Evolutionary conservation across 2,797 vertebrate species (phyloP).

Genomic region (Miichthys miiuy): DNA sequence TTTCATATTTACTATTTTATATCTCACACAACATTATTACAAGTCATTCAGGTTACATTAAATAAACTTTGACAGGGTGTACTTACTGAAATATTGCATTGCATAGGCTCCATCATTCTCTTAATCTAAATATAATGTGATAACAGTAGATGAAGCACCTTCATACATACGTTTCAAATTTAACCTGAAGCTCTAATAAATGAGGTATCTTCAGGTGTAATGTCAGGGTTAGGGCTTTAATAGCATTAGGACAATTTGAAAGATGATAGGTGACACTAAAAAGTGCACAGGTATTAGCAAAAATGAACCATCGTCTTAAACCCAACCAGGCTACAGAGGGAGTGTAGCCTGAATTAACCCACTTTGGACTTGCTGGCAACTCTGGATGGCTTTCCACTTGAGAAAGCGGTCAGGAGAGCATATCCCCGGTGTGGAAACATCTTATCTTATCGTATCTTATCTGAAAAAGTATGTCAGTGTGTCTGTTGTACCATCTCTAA

Average conservation of each 20-base stretch:
- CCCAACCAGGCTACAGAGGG: too few species aligned
- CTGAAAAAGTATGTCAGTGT: too few species aligned
- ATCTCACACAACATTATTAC: background rate
- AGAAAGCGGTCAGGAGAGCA: too few species aligned
- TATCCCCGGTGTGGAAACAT: too few species aligned
- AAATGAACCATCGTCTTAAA: background rate
- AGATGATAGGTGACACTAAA: background rate
- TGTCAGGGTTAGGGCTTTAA: background rate
- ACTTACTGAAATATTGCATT: background rate
- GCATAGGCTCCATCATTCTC: background rate
- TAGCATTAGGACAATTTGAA: too few species aligned
- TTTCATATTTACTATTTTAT: background rate
- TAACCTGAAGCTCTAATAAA: too few species aligned
- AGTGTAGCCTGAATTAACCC: too few species aligned
- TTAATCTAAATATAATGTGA: background rate
- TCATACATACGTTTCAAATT: background rate
- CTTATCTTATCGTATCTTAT: too few species aligned
- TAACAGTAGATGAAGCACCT: background rate
- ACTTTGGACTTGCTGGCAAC: too few species aligned
- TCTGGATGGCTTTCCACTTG: too few species aligned
- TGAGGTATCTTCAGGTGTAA: background rate
- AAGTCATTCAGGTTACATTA: background rate
- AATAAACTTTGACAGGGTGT: background rate
- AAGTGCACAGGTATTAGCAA: background rate
- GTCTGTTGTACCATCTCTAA: too few species aligned